Evolutionary conservation across 2,888 invertebrate species (phyloP), one percentile per base, ranked within the genome.

Genomic region (Conops quadrifasciatus): DNA sequence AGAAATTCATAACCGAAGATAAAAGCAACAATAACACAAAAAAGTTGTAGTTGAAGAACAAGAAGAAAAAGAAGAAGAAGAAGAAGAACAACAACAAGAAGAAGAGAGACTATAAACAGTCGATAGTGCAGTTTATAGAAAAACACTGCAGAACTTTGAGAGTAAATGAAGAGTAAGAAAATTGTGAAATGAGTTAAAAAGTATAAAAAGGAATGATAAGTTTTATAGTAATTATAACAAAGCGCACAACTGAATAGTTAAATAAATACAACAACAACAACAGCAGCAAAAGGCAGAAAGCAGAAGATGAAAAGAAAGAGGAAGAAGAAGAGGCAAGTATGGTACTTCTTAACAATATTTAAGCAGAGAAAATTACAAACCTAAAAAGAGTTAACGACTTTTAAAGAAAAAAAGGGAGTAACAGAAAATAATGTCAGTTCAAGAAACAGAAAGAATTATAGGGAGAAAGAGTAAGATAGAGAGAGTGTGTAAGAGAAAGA

Each of bases 91-190:
- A 19, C 9, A 0, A 53, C 19, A n/a, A 19, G 24, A 1, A 53
- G 36, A 36, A 36, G 36, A 36, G 9, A 9, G 36, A n/a, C n/a
- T n/a, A n/a, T n/a, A n/a, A 36, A 36, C 36, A 36, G 36, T 36
- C 36, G 36, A 36, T 7, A 36, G 9, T 9, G 36, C 36, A 36
- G 36, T 36, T 9, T 36, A 36, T 36, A 36, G n/a, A n/a, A n/a
- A 36, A 36, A 62, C 36, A 43, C 30, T n/a, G 62, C 30, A 21
- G 59, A 59, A 21, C 30, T 26, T 30, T 13, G 30, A 13, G n/a
- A 60, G 16, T 36, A n/a, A 16, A 60, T 2, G 56, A 56, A 60
- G 62, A 19, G n/a, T 36, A 19, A 45, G 21, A 60, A n/a, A 60
- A n/a, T n/a, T 36, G 11, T 19, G 36, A 36, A 36, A 36, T 36